Evolutionary conservation across 2,888 invertebrate genomes (phyloP).

Genomic region (Cataglyphis rosenhaueri): DNA sequence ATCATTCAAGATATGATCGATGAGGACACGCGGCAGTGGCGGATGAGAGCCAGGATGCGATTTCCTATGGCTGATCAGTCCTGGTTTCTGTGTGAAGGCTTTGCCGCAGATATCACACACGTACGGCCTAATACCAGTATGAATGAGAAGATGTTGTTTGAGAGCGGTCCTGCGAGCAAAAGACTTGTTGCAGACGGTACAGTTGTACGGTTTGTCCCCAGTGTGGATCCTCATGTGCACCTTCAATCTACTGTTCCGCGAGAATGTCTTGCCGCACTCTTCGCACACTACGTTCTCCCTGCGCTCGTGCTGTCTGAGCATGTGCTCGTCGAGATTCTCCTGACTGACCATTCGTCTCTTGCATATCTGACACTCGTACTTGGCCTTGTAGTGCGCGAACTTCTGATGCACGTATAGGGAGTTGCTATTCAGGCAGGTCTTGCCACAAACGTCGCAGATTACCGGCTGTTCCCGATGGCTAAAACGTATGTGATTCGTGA

Average conservation of each 20-base stretch:
- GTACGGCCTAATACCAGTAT: conserved; percentile 82
- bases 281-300: conserved; percentile 84
- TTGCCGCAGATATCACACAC: conserved; percentile 84
- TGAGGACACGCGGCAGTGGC: conserved; percentile 81
- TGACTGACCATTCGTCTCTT: conserved; percentile 85
- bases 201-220: conserved; percentile 81
- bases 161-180: conserved; percentile 82
- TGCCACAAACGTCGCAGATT: conserved; percentile 82
- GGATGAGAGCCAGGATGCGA: conserved; percentile 83
- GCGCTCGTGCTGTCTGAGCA: conserved; percentile 82
- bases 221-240: conserved; percentile 84
- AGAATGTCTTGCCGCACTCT: conserved; percentile 83
- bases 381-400: conserved; percentile 83
- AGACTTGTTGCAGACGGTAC: conserved; percentile 80
- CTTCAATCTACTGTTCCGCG: conserved; percentile 81
- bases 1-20: conserved; percentile 82
- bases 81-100: conserved; percentile 83
- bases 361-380: conserved; percentile 83
- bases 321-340: conserved; percentile 85
- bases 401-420: conserved; percentile 83
- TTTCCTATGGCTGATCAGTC: conserved; percentile 83
- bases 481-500: conserved; percentile 80
- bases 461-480: conserved; percentile 80
- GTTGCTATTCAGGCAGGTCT: conserved; percentile 82
- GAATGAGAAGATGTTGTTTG: conserved; percentile 83